Evolutionary conservation across 2,113 vertebrate species (phyloP).

Genomic region (Globicephala melas): DNA sequence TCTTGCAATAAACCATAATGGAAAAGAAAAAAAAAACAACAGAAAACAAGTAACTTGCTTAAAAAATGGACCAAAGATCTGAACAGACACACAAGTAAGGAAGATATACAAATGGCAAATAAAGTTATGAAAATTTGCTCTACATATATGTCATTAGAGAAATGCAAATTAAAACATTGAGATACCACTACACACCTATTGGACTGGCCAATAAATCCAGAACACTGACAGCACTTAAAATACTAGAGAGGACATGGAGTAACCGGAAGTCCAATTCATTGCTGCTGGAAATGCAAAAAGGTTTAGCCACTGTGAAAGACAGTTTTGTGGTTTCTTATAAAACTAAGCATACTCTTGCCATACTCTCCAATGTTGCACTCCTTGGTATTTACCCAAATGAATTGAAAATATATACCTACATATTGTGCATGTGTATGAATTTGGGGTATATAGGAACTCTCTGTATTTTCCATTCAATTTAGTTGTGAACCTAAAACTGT

Average conservation of each 20-base stretch:
- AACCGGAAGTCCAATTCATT: background rate
- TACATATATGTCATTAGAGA: background rate
- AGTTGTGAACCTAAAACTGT: background rate
- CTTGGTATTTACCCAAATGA: background rate
- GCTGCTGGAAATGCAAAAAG: background rate
- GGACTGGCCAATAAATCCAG: background rate
- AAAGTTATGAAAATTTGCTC: background rate
- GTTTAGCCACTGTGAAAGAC: background rate
- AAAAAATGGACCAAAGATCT: background rate
- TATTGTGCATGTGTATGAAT: background rate
- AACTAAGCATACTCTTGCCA: background rate
- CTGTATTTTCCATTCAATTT: background rate
- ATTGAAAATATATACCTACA: background rate
- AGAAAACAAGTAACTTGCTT: background rate
- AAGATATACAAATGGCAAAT: background rate
- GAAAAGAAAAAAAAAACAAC: background rate
- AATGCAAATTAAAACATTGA: background rate
- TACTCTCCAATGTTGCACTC: background rate
- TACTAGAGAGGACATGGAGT: background rate
- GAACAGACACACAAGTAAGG: background rate
- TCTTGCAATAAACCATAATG: too few species aligned
- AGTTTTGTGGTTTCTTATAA: background rate
- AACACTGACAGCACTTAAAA: background rate
- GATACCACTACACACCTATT: background rate
- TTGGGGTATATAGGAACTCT: accelerated